phyloP scores from a whole-genome alignment of 30 jellyfish, hydroid and myxozoan genomes.

The Hydra vulgaris region DNA sequence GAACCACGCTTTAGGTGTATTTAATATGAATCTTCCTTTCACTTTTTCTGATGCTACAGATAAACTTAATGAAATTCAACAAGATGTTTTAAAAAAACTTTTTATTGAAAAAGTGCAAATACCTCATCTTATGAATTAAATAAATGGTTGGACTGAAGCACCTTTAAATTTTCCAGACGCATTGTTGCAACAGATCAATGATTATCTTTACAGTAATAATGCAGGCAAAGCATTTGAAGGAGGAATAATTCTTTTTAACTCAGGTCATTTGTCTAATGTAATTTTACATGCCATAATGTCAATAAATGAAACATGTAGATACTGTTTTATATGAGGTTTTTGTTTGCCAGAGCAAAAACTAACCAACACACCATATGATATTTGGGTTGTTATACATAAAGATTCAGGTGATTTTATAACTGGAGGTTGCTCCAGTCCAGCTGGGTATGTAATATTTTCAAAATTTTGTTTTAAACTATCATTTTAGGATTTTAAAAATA shows the following conservation, averaged over 20 bases:
- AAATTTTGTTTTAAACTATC: background rate
- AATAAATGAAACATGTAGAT: background rate
- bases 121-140: background rate
- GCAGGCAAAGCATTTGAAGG: slow-evolving; percentile 28
- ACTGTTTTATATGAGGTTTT: background rate
- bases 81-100: too few species aligned
- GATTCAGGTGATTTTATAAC: background rate
- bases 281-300: background rate
- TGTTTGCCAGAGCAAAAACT: slow-evolving; percentile 15
- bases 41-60: background rate
- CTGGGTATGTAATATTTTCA: slow-evolving; percentile 10
- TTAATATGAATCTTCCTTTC: background rate
- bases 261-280: background rate
- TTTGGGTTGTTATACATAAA: slow-evolving; percentile 18
- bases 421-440: slow-evolving; percentile 15
- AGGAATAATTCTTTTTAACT: slow-evolving; percentile 1
- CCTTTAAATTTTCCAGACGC: slow-evolving; percentile 14
- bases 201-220: background rate
- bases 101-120: background rate
- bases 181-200: background rate
- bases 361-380: background rate
- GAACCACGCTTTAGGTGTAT: too few species aligned
- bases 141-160: slow-evolving; percentile 2
- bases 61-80: too few species aligned
- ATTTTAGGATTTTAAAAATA: too few species aligned